Conservation (phyloP, 2,797 vertebrate species). For the Leuciscus waleckii region DNA sequence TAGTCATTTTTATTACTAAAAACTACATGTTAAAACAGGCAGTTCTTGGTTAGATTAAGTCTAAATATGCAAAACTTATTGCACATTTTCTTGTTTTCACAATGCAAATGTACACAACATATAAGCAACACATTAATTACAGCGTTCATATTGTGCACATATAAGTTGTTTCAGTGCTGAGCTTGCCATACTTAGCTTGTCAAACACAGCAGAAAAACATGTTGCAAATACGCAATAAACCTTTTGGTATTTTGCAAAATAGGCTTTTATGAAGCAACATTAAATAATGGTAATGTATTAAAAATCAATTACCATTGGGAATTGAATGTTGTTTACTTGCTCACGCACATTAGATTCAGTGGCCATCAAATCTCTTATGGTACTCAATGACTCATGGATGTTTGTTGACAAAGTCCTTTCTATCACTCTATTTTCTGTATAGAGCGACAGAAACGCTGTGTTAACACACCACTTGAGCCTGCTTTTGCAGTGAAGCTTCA, state of each 20-base stretch:
- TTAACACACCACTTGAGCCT: background rate
- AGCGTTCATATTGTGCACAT: background rate
- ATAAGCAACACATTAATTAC: background rate
- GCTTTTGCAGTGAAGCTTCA: background rate
- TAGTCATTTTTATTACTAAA: too few relatives aligned
- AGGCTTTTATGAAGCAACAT: background rate
- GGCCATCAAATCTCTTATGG: background rate
- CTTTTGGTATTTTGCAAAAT: background rate
- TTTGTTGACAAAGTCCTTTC: background rate
- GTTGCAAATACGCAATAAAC: background rate
- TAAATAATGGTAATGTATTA: background rate
- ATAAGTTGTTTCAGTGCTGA: background rate
- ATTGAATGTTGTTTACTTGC: background rate
- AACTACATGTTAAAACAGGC: too few relatives aligned
- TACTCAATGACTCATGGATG: background rate
- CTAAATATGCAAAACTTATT: background rate
- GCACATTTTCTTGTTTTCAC: background rate
- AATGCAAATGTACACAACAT: background rate
- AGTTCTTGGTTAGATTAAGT: background rate
- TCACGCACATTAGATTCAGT: background rate
- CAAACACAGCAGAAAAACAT: background rate
- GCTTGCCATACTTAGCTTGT: background rate
- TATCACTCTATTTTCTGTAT: background rate
- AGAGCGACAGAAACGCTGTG: background rate
- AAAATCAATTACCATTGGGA: background rate